Evolutionary conservation across 2,797 vertebrate genomes (phyloP), one percentile per base, ranked within the genome.

Genomic region (Epinephelus awoara): DNA sequence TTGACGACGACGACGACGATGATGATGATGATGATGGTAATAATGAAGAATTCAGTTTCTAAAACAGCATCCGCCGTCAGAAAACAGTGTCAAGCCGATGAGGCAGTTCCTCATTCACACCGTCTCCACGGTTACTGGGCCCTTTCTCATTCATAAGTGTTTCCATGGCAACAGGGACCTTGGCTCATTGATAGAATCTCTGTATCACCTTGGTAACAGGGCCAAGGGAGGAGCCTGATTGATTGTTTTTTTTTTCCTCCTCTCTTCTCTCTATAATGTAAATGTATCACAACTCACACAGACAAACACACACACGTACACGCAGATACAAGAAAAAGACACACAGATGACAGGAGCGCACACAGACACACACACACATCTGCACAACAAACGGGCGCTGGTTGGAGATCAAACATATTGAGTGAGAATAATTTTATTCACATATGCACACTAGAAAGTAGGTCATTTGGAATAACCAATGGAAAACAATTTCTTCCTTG

Each of bases 71-170:
- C 84, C 55, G 57, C 83, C 86, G 87, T 93, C 93, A 93, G 93
- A 89, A 29, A 88, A 89, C 82, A 80, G 94, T 92, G 85, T 94
- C 92, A 91, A 91, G 90, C 94, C 92, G 95, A 96, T 93, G 69
- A 92, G 87, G 94, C 95, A 93, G 93, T 94, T 95, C 95, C 95
- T 96, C 95, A 96, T 96, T 97, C 96, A 96, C 91, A 90, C 94
- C 77, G 94, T 97, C 96, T 95, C 95, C 96, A 95, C 92, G 93
- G 96, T 96, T 96, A 96, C 96, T 85, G 92, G 92, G 90, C 69
- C 93, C 90, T 86, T 94, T 95, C 95, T 97, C 96, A 97, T 97
- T 98, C 96, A 97, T 95, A 96, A 94, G 91, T 91, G 96, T 97
- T 96, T 93, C 96, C 96, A 96, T 95, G 93, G 96, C 88, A 96